Percentiles rank a stretch among this genome's conserved stretches.
These are phyloP conservation scores for Proisotoma minuta DNA, from an alignment of 2,888 invertebrate species.

Conservation along the genomic window DNA sequence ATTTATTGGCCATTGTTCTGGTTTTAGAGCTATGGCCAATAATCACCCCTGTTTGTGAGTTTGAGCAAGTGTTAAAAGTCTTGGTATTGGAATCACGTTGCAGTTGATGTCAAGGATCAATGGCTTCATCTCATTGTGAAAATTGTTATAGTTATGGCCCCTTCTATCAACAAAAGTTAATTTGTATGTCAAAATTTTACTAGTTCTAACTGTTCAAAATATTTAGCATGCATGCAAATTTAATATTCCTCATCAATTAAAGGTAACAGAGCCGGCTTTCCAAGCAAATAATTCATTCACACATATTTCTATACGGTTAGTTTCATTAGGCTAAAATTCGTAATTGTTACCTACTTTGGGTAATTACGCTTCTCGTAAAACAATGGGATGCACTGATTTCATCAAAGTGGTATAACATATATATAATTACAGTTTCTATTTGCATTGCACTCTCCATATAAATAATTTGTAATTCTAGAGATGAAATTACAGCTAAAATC, in stretches of 20 bases:
- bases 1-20: conserved; percentile 1
- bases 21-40: not conserved
- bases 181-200: not conserved
- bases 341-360: too few species aligned
- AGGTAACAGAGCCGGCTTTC: not conserved
- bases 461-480: conserved; percentile 12
- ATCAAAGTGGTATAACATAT: not conserved
- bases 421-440: conserved; percentile 21
- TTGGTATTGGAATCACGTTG: not conserved
- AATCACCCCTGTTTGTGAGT: not conserved
- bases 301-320: conserved; percentile 8
- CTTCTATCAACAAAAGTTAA: too few species aligned
- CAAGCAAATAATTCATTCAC: conserved; percentile 13
- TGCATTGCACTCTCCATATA: conserved; percentile 25
- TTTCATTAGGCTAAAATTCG: conserved; percentile 25
- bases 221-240: not conserved
- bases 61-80: not conserved
- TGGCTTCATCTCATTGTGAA: conserved; percentile 6
- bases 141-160: not conserved
- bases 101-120: conserved; percentile 21
- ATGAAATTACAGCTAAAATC: too few species aligned
- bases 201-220: not conserved
- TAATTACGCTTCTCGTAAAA: conserved; percentile 15
- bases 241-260: not conserved
- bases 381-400: conserved; percentile 15